Percentiles rank a stretch among this genome's conserved stretches.
phyloP scores from a whole-genome alignment of 2,888 invertebrate species.

The Germaria angustata region DNA sequence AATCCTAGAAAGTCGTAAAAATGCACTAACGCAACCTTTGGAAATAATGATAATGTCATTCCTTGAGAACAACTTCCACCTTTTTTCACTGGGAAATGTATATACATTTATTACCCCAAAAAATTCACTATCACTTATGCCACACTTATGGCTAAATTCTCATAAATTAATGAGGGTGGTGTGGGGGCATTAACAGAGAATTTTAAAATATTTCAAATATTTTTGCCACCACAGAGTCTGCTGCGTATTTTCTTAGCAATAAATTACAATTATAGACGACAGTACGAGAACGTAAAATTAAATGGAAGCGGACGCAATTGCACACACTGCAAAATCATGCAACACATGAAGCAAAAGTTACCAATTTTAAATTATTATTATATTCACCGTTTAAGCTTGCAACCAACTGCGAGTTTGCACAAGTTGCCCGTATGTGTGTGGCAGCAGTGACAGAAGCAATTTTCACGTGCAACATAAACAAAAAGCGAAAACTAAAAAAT shows the following conservation, averaged over 20 bases:
- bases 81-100: too few species aligned
- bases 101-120: background rate
- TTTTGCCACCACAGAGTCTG: background rate
- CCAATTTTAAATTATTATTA: background rate
- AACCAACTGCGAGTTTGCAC: constrained; percentile 1
- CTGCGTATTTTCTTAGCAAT: constrained; percentile 36
- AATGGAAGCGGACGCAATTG: constrained; percentile 4
- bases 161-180: background rate
- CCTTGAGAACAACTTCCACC: too few species aligned
- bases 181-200: background rate
- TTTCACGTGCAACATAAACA: constrained; percentile 50
- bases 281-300: constrained; percentile 49
- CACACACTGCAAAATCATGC: background rate
- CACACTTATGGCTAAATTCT: background rate
- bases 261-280: constrained; percentile 63
- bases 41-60: too few species aligned
- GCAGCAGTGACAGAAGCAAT: constrained; percentile 41
- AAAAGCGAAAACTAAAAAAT: background rate
- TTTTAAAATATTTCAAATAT: constrained; percentile 34
- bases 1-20: too few species aligned
- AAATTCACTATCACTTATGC: background rate
- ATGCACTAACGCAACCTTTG: too few species aligned
- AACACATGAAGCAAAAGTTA: background rate
- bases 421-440: background rate
- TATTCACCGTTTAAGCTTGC: background rate